Evolutionary conservation across 2,113 vertebrate genomes (phyloP), one percentile per base, ranked within the genome.

Genomic region (Scatophagus argus): DNA sequence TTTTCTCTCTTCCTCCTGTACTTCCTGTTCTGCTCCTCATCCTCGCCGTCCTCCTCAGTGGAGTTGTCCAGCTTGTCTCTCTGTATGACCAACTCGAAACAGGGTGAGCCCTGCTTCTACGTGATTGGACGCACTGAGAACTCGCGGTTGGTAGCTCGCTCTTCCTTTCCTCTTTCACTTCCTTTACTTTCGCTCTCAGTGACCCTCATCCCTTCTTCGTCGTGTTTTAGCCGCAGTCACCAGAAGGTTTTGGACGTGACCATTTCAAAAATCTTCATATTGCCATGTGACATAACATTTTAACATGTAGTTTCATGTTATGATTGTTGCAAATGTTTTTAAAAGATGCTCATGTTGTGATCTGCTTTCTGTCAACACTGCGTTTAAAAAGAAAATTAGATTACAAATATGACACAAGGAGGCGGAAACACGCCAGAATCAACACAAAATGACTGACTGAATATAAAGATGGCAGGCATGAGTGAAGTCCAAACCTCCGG

Each of bases 41-140:
- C 17, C 16, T 44, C 52, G 12, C 75, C 75, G 47, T 88, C 87
- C 49, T 77, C 85, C 66, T 90, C 87, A 95, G 94, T 95, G 93
- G 95, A 95, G 93, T 86, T 95, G 88, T 95, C 95, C 93, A 95
- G 95, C 87, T 89, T 95, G 80, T 95, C 95, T 87, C 94, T 95
- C 71, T 95, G 95, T 88, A 95, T 95, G 95, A 95, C 95, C 81
- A 95, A 95, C 93, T 95, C 95, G 64, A 95, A 94, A 85, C 95
- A 94, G 88, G 94, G 95, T 2, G 95, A 95, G 54, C 95, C 94
- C 43, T 95, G 95, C 84, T 95, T 95, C 93, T 95, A 95, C 90
- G 94, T 95, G 85, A 94, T 95, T 44, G 95, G 95, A 81, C 94
- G 95, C 58, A 95, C 95, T 73, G 95, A 95, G 68, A 94, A 92